These are phyloP conservation scores for Abscondita cerata DNA, from an alignment of 2,888 invertebrate genomes.

Conservation along the genomic window DNA sequence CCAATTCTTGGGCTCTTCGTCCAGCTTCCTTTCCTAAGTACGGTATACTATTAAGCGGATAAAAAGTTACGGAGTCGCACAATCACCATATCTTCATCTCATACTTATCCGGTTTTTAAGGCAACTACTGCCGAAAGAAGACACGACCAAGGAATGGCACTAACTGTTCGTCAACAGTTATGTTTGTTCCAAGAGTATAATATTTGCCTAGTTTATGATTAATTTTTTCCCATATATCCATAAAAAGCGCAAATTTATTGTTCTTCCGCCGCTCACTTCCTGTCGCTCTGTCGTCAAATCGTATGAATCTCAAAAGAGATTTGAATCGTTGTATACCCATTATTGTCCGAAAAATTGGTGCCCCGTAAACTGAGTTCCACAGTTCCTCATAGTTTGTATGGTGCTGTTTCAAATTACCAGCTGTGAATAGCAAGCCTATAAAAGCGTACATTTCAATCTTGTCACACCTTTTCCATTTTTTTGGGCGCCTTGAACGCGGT, in stretches of 20 bases:
- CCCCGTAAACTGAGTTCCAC: neutral
- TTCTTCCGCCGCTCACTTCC: too few relatives aligned
- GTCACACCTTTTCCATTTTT: too few relatives aligned
- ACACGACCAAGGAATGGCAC: conserved; percentile 21
- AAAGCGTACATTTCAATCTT: too few relatives aligned
- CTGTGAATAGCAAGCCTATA: neutral
- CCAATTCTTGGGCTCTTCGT: conserved; percentile 11
- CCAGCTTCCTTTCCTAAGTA: conserved; percentile 10
- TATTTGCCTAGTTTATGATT: conserved; percentile 16
- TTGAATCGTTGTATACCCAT: too few relatives aligned
- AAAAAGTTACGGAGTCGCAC: conserved; percentile 14
- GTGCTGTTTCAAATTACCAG: neutral
- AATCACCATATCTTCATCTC: conserved; percentile 24
- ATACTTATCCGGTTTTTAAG: conserved; percentile 11
- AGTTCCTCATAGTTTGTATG: neutral
- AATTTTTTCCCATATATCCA: too few relatives aligned
- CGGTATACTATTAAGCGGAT: conserved; percentile 8
- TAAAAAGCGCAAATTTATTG: conserved; percentile 11
- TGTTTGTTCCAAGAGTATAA: conserved; percentile 26
- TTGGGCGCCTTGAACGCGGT: neutral
- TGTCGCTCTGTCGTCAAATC: too few relatives aligned
- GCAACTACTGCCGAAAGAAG: conserved; percentile 24
- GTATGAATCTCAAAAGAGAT: neutral
- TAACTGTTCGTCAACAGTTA: conserved; percentile 24
- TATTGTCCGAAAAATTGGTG: neutral